Conservation (phyloP, 2,113 vertebrate species). For the Delphinus delphis region DNA sequence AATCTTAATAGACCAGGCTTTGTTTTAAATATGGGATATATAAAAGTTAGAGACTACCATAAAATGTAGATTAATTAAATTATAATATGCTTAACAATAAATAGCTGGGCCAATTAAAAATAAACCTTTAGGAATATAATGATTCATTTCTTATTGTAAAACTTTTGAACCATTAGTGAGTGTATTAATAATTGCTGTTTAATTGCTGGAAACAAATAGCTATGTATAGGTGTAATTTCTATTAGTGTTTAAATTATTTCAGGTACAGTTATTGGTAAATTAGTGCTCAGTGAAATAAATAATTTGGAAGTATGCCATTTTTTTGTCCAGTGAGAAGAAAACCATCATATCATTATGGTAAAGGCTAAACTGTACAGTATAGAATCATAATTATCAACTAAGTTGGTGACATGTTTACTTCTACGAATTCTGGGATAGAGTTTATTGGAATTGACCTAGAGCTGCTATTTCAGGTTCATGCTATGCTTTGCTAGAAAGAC, state of each 20-base stretch:
- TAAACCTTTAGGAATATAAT: not conserved
- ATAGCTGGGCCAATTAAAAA: not conserved
- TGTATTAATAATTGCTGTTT: slow-evolving; percentile 17
- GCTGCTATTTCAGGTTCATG: not conserved
- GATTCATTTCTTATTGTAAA: slow-evolving; percentile 34
- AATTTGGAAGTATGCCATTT: not conserved
- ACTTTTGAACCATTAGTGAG: not conserved
- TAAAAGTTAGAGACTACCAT: not conserved
- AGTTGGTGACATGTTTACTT: not conserved
- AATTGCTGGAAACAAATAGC: not conserved
- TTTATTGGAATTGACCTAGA: not conserved
- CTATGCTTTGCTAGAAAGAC: not conserved
- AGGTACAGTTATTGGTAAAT: not conserved
- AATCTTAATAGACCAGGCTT: not conserved
- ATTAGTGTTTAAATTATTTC: slow-evolving; percentile 21
- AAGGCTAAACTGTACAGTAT: not conserved
- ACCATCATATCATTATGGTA: not conserved
- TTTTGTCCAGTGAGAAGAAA: not conserved
- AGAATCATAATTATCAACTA: not conserved
- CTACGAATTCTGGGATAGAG: not conserved
- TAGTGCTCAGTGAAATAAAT: not conserved
- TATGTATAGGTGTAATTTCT: not conserved
- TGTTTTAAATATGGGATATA: slow-evolving; percentile 22
- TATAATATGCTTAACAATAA: not conserved
- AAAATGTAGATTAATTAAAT: slow-evolving; percentile 37